phyloP scores from a whole-genome alignment of 2,113 vertebrate species.

The Lamprotornis superbus region DNA sequence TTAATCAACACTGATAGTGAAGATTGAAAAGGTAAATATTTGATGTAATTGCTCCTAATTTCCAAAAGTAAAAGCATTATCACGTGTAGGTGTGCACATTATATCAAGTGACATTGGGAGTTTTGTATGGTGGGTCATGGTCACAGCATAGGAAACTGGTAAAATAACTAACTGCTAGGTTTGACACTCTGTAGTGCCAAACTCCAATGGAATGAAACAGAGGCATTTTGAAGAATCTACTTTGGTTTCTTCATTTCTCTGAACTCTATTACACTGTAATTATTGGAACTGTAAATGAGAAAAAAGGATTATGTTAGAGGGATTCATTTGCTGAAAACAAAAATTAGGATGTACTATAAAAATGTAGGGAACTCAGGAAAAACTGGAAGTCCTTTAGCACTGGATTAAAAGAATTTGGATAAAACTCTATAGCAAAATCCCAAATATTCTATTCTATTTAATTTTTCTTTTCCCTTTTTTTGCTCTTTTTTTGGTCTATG shows the following conservation, averaged over 20 bases:
- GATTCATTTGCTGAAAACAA: background rate
- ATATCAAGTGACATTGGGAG: background rate
- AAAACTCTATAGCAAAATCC: background rate
- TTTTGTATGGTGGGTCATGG: background rate
- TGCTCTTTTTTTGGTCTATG: rapidly evolving
- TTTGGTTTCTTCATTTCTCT: background rate
- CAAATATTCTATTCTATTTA: background rate
- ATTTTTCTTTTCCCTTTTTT: rapidly evolving
- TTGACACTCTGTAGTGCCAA: background rate
- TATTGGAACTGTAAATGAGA: background rate
- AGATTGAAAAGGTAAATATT: background rate
- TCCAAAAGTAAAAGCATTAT: background rate
- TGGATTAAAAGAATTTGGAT: background rate
- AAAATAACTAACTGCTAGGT: background rate
- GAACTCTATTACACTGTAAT: background rate
- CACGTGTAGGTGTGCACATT: background rate
- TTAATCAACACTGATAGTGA: background rate
- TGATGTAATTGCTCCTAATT: background rate
- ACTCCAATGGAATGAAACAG: background rate
- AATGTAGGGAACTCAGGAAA: background rate
- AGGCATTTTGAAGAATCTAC: background rate
- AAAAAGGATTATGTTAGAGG: background rate
- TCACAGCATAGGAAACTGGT: background rate
- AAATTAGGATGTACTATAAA: background rate
- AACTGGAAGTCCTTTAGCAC: background rate